These are phyloP conservation scores for Thereva unica DNA, from an alignment of 2,888 invertebrate genomes.

Conservation along the genomic window DNA sequence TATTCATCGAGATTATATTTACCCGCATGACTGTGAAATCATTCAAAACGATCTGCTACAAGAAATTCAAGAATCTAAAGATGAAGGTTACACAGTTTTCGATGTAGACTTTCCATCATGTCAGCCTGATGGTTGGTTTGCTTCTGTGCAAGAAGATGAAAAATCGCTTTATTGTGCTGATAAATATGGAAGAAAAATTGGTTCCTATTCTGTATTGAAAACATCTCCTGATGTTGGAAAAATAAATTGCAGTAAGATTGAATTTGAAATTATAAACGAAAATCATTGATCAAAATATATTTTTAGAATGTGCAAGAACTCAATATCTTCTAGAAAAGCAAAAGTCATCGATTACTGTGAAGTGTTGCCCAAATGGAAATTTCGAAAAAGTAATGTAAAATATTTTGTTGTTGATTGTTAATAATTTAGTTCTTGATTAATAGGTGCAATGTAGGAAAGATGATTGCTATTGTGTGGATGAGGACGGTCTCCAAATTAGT, in stretches of 20 bases:
- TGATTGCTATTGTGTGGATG: conserved; percentile 67
- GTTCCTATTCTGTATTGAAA: conserved; percentile 58
- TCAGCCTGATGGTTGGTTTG: conserved; percentile 61
- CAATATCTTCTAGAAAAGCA: conserved; percentile 56
- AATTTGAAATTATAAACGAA: neutral
- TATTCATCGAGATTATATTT: conserved; percentile 53
- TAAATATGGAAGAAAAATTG: conserved; percentile 62
- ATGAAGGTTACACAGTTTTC: conserved; percentile 51
- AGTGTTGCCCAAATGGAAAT: conserved; percentile 68
- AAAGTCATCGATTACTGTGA: conserved; percentile 60
- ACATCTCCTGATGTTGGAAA: conserved; percentile 54
- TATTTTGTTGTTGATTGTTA: neutral
- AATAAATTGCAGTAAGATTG: conserved; percentile 69
- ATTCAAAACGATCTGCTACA: conserved; percentile 49
- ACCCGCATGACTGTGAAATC: conserved; percentile 57
- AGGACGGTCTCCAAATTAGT: conserved; percentile 62
- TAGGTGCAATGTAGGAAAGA: conserved; percentile 66
- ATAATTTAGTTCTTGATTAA: neutral
- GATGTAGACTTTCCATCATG: conserved; percentile 57
- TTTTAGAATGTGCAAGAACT: conserved; percentile 68
- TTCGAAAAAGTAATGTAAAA: conserved; percentile 56
- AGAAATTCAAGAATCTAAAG: conserved; percentile 50
- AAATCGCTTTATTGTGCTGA: conserved; percentile 66
- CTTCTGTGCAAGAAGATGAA: conserved; percentile 46
- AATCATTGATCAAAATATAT: conserved; percentile 16